A percentile compares a stretch with the other conserved stretches of the same genome.
Conservation (phyloP, 2,888 invertebrate species). For the Platynereis dumerilii region DNA sequence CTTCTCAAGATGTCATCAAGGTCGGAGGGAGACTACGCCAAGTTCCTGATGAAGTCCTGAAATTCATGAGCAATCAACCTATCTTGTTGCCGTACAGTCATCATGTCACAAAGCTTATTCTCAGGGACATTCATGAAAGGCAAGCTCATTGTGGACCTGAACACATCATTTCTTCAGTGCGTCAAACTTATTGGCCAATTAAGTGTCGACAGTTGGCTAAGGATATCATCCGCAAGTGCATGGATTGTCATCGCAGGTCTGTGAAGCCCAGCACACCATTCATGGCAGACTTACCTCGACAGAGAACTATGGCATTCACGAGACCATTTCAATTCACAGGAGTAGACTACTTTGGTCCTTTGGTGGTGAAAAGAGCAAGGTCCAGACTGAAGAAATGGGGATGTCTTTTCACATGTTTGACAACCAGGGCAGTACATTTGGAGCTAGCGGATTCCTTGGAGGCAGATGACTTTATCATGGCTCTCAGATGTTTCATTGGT, state of each 20-base stretch:
- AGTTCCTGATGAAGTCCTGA: constrained; percentile 8
- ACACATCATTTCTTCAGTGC: constrained; percentile 35
- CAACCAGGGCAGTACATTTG: no score
- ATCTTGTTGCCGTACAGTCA: constrained; percentile 19
- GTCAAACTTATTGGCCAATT: no score
- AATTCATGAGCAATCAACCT: constrained; percentile 22
- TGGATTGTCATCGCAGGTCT: constrained; percentile 19
- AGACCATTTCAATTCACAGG: constrained; percentile 42
- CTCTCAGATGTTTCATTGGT: constrained; percentile 4
- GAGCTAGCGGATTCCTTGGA: no score
- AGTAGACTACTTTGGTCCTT: constrained; percentile 45
- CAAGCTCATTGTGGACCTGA: constrained; percentile 36
- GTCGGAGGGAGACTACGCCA: constrained; percentile 27
- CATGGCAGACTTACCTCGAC: constrained; percentile 38
- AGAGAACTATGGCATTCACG: constrained; percentile 33
- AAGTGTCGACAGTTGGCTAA: no score
- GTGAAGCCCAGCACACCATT: constrained; percentile 17
- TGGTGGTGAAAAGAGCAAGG: constrained; percentile 38
- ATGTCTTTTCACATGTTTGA: constrained; percentile 33
- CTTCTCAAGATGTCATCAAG: constrained; percentile 26
- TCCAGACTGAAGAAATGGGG: constrained; percentile 42
- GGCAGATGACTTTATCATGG: constrained; percentile 14
- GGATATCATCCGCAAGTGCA: constrained; percentile 27
- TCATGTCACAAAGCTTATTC: constrained; percentile 26
- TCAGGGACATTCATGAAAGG: constrained; percentile 36